phyloP scores from a whole-genome alignment of 1,140 invertebrate genomes.

The Maconellicoccus hirsutus region DNA sequence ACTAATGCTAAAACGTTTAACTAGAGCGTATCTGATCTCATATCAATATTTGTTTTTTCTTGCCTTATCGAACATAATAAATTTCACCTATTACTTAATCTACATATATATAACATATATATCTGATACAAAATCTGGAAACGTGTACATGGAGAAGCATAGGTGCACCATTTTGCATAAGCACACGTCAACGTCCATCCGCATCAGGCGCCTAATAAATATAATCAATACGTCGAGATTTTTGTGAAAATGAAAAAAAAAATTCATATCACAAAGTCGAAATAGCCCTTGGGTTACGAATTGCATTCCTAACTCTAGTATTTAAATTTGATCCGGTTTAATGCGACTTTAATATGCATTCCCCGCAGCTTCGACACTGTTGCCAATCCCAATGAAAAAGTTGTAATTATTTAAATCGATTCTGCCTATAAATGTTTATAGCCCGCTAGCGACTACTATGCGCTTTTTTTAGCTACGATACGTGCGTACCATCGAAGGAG shows the following conservation, averaged over 20 bases:
- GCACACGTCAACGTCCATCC: too few species aligned
- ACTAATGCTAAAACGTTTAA: too few species aligned
- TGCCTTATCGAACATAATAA: too few species aligned
- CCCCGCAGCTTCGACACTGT: conserved; percentile 1
- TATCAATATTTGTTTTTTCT: too few species aligned
- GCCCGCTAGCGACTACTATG: neutral
- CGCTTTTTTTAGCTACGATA: neutral
- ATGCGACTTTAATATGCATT: neutral
- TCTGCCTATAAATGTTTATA: conserved; percentile 13
- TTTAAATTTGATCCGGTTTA: conserved; percentile 4
- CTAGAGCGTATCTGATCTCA: too few species aligned
- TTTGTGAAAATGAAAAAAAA: neutral
- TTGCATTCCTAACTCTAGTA: neutral
- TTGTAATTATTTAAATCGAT: conserved; percentile 21
- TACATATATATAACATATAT: too few species aligned
- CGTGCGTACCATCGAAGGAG: neutral
- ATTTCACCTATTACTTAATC: too few species aligned
- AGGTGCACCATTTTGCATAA: too few species aligned
- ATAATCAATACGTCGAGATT: neutral
- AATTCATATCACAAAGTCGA: neutral
- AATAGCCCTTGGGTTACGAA: neutral
- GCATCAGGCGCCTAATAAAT: too few species aligned
- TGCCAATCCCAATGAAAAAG: conserved; percentile 19
- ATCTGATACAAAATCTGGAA: too few species aligned
- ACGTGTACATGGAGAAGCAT: too few species aligned